Evolutionary conservation across 2,113 vertebrate species (phyloP).

Genomic region (Alaudala cheleensis): DNA sequence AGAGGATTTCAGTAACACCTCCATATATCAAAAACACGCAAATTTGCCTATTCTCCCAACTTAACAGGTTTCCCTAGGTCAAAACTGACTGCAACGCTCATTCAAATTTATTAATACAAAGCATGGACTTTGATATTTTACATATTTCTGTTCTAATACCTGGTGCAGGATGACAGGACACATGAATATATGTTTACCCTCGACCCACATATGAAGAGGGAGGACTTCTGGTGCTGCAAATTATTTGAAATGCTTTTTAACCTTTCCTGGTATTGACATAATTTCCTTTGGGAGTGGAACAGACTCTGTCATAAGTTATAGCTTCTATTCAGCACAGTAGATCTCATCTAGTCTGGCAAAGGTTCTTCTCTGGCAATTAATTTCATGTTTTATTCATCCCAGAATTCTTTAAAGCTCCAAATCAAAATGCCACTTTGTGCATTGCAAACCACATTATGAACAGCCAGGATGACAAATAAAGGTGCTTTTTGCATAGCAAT

Average conservation of each 20-base stretch:
- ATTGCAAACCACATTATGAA: constrained; percentile 63
- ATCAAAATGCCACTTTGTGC: constrained; percentile 71
- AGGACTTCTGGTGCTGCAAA: not conserved
- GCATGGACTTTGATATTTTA: not conserved
- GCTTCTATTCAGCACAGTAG: constrained; percentile 43
- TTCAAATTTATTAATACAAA: not conserved
- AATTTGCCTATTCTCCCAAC: not conserved
- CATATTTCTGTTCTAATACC: not conserved
- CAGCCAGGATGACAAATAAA: constrained; percentile 57
- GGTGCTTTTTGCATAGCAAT: constrained; percentile 70
- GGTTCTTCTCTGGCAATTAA: constrained; percentile 71
- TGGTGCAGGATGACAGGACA: not conserved
- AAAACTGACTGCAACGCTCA: not conserved
- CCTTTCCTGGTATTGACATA: constrained; percentile 44
- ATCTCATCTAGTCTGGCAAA: constrained; percentile 47
- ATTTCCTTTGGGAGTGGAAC: constrained; percentile 49
- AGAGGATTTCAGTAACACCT: not conserved
- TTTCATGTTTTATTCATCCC: constrained; percentile 80
- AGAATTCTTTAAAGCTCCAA: constrained; percentile 73
- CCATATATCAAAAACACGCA: not conserved
- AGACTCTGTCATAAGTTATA: constrained; percentile 24
- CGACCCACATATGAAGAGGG: not conserved
- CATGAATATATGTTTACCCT: not conserved
- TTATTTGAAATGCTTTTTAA: constrained; percentile 48
- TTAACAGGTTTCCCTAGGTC: not conserved